A percentile compares a stretch with the other conserved stretches of the same genome.
Conservation (phyloP, 2,113 vertebrate species). For the Xerus inauris region DNA sequence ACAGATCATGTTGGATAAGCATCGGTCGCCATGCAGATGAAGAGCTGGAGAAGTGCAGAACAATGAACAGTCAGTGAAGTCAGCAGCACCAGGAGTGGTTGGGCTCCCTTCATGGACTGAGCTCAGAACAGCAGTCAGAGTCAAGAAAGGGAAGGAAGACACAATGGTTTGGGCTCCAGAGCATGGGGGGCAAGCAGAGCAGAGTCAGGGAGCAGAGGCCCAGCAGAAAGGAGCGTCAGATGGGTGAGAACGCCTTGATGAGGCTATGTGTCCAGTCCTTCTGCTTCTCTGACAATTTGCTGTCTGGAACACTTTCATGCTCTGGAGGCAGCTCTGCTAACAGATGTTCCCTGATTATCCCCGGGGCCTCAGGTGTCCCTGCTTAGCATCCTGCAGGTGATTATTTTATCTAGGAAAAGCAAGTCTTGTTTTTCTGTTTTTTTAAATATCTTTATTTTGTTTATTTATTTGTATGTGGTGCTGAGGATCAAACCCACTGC, state of each 20-base stretch:
- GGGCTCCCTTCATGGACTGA: accelerated
- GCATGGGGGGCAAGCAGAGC: neutral
- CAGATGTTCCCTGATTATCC: neutral
- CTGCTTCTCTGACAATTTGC: neutral
- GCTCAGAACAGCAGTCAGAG: neutral
- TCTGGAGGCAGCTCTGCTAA: neutral
- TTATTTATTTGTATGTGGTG: no score
- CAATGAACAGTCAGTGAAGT: accelerated
- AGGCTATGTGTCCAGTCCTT: neutral
- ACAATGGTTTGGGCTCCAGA: neutral
- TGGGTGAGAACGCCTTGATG: accelerated
- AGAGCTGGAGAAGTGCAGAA: neutral
- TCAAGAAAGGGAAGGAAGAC: neutral
- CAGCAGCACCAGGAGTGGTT: neutral
- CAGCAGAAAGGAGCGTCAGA: no score
- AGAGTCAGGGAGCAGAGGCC: accelerated
- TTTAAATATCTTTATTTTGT: no score
- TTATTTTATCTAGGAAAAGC: neutral
- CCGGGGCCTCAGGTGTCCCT: neutral
- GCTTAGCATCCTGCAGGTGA: neutral
- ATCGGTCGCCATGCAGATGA: neutral
- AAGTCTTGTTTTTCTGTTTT: neutral
- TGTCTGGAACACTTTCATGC: neutral
- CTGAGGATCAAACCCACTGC: no score
- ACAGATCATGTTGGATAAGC: neutral